phyloP scores from a whole-genome alignment of 92 coral and sea anemone genomes.

The Heliopora coerulea region DNA sequence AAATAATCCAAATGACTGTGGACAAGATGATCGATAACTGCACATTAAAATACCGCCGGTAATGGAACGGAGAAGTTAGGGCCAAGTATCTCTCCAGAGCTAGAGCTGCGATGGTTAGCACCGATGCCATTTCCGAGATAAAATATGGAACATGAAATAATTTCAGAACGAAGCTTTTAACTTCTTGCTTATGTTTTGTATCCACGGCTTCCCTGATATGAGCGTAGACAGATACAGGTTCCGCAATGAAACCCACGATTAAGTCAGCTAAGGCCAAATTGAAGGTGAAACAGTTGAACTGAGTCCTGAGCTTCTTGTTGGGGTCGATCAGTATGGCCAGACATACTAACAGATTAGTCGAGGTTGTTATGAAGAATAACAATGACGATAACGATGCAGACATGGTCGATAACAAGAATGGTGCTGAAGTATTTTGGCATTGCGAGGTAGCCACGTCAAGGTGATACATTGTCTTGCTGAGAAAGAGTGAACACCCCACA shows the following conservation, averaged over 20 bases:
- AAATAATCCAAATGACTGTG: background rate
- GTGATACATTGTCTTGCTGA: background rate
- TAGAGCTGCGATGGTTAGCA: slow-evolving; percentile 71
- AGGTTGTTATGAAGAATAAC: slow-evolving; percentile 69
- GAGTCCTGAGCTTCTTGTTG: slow-evolving; percentile 58
- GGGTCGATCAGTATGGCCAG: slow-evolving; percentile 69
- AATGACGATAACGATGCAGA: slow-evolving; percentile 65
- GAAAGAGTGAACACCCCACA: no score
- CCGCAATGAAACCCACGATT: slow-evolving; percentile 60
- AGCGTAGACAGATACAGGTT: slow-evolving; percentile 66
- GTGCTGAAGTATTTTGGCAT: slow-evolving; percentile 43
- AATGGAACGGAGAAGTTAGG: slow-evolving; percentile 53
- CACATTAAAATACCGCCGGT: slow-evolving; percentile 21
- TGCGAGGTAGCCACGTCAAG: background rate
- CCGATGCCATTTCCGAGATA: slow-evolving; percentile 71
- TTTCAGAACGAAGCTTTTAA: slow-evolving; percentile 41
- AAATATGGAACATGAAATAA: slow-evolving; percentile 67
- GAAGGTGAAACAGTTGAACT: slow-evolving; percentile 69
- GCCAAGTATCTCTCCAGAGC: slow-evolving; percentile 73
- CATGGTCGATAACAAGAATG: slow-evolving; percentile 62
- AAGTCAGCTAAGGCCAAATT: slow-evolving; percentile 72
- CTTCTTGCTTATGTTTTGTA: background rate
- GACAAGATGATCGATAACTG: background rate
- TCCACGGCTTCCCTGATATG: slow-evolving; percentile 60
- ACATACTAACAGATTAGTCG: slow-evolving; percentile 73